Percentiles rank a stretch among this genome's conserved stretches.
phyloP scores from a whole-genome alignment of 2,888 invertebrate genomes.

The Plagodis dolabraria region DNA sequence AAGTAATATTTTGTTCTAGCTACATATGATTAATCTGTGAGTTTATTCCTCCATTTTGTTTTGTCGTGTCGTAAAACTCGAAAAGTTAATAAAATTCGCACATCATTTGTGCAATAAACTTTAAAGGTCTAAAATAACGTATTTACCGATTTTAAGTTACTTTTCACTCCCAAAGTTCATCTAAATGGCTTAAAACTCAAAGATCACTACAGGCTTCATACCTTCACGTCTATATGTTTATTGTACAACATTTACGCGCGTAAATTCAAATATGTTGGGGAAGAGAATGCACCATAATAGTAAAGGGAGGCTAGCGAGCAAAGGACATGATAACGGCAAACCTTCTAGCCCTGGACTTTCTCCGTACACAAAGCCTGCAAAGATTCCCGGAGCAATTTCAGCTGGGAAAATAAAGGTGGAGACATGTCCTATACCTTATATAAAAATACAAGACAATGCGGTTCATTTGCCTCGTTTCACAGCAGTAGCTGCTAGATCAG shows the following conservation, averaged over 20 bases:
- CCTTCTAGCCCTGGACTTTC: conserved; percentile 80
- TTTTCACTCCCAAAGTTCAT: neutral
- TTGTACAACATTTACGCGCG: conserved; percentile 59
- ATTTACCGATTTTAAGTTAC: no score
- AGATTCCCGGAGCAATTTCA: conserved; percentile 71
- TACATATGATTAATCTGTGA: no score
- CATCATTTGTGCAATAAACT: neutral
- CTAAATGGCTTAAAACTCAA: neutral
- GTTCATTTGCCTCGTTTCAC: conserved; percentile 88
- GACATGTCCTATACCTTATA: conserved; percentile 85
- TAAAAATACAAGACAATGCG: conserved; percentile 88
- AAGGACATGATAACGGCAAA: conserved; percentile 79
- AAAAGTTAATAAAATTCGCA: neutral
- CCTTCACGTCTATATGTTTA: conserved; percentile 44
- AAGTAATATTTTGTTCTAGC: no score
- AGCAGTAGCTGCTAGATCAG: conserved; percentile 86
- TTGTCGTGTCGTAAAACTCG: neutral
- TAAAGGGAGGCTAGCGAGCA: conserved; percentile 78
- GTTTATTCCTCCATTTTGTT: neutral
- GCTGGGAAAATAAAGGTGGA: conserved; percentile 76
- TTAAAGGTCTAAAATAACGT: neutral
- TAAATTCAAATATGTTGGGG: conserved; percentile 77
- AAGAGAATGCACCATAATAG: conserved; percentile 82
- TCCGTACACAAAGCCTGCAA: conserved; percentile 77
- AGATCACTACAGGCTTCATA: conserved; percentile 7